Base-by-base conservation (phyloP, 2,797 vertebrate species). In the Neosalanx taihuensis region DNA sequence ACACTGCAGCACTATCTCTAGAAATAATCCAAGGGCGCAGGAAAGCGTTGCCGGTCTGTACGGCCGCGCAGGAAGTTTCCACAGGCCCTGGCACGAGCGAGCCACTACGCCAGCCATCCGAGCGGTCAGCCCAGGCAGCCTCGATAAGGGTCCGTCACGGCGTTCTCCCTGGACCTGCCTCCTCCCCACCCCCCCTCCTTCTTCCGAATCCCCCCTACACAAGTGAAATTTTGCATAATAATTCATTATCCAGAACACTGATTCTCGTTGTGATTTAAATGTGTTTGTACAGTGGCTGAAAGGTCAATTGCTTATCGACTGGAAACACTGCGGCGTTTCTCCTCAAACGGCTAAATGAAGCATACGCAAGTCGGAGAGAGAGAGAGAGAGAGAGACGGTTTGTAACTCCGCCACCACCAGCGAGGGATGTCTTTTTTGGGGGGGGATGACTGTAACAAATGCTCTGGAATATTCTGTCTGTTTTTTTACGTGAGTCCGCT, bases 261-360 rank as follows among this genome's bases (percentile, higher is more conserved):
- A 57, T 58, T 69, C 37, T 69, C 56, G 59, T 58, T 4, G n/a
- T 69, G 67, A 59, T 69, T 59, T 1, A 69, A 69, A 69, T 41
- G 33, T 51, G 7, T 66, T 23, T 31, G 59, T 69, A 59, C 56
- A 56, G 67, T 23, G 67, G 53, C 37, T 69, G 67, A 31, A 17
- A 31, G 67, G 67, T 69, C 67, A 69, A 69, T 69, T 69, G 67
- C 53, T 69, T 69, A 59, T 69, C 59, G 67, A 69, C 67, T 69
- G 67, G 67, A 69, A 69, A 69, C 53, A 15, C 46, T 5, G 64
- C 53, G 1, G 23, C 23, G 23, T 10, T 53, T 33, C 67, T 69
- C 56, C 56, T 69, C 56, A 37, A 58, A 58, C 30, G 1, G 18
- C 5, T 6, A 26, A 35, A 69, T 26, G 67, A 68, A 57, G 66